These are phyloP conservation scores for Tanypteryx hageni DNA, from an alignment of 2,888 invertebrate genomes.

Conservation along the genomic window DNA sequence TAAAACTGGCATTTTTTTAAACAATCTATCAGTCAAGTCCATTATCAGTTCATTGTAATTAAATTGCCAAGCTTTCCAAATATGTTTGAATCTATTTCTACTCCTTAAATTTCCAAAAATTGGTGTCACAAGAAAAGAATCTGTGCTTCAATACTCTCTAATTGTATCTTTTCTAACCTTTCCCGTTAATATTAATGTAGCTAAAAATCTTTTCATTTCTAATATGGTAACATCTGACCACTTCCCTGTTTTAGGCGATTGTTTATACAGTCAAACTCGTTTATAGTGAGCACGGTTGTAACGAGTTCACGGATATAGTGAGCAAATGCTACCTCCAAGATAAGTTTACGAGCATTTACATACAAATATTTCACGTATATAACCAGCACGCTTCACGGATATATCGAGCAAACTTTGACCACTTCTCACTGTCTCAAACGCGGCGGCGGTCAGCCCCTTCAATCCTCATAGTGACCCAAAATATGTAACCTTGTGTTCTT, in stretches of 20 bases:
- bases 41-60: background rate
- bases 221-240: background rate
- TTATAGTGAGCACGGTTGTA: no score
- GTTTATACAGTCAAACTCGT: no score
- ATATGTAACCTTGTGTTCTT: no score
- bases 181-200: background rate
- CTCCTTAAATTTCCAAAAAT: background rate
- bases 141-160: constrained; percentile 20
- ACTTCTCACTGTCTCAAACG: no score
- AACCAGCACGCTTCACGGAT: no score
- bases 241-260: background rate
- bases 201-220: background rate
- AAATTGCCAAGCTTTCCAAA: background rate
- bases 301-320: no score
- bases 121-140: background rate
- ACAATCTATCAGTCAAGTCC: constrained; percentile 34
- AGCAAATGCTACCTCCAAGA: no score
- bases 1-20: constrained; percentile 54
- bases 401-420: no score
- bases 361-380: no score
- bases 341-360: no score
- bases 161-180: background rate
- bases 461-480: no score
- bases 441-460: no score
- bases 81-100: constrained; percentile 18